These are phyloP conservation scores for Venusia cambrica DNA, from an alignment of 2,888 invertebrate species.

Conservation along the genomic window DNA sequence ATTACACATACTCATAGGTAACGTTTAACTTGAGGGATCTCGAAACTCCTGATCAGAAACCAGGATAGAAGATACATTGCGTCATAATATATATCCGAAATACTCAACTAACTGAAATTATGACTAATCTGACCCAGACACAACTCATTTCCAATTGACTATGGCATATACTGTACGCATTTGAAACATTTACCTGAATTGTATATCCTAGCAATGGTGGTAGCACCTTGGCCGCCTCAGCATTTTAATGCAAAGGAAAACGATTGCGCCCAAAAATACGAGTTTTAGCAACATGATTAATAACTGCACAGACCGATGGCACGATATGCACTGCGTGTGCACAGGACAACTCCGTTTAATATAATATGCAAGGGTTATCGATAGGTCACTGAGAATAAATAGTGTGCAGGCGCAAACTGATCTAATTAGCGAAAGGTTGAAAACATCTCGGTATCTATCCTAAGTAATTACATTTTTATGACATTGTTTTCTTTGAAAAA, in stretches of 20 bases:
- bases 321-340: conserved; percentile 11
- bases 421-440: conserved; percentile 10
- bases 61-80: too few species aligned
- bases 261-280: conserved; percentile 57
- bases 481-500: background rate
- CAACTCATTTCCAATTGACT: too few species aligned
- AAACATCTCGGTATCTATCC: conserved; percentile 10
- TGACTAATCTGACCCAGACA: too few species aligned
- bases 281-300: conserved; percentile 61
- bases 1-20: too few species aligned
- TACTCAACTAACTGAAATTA: too few species aligned
- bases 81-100: too few species aligned
- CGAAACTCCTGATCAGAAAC: too few species aligned
- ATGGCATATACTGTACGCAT: too few species aligned
- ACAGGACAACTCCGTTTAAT: conserved; percentile 5
- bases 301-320: conserved; percentile 27
- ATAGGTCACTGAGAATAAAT: conserved; percentile 14
- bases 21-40: too few species aligned
- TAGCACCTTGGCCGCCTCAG: conserved; percentile 47
- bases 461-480: conserved; percentile 6
- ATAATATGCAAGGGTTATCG: conserved; percentile 31
- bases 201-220: conserved; percentile 37
- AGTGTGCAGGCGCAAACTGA: conserved; percentile 7
- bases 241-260: conserved; percentile 64
- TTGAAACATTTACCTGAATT: conserved; percentile 19